Evolutionary conservation across 2,113 vertebrate species (phyloP).

Genomic region (Pionites leucogaster): DNA sequence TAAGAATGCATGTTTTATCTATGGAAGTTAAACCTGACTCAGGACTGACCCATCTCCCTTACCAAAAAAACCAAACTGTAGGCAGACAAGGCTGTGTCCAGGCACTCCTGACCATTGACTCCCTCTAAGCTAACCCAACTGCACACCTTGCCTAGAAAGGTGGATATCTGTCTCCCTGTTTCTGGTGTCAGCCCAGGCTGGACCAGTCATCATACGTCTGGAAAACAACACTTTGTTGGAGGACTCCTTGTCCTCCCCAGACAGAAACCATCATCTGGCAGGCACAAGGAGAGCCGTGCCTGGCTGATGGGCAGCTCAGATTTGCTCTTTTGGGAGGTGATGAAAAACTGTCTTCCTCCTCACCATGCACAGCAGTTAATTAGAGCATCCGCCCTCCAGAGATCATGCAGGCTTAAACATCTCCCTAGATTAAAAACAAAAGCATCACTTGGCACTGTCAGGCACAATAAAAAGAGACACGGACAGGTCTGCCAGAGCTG

Average conservation of each 20-base stretch:
- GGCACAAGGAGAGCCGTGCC: neutral
- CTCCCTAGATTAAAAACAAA: neutral
- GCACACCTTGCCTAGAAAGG: neutral
- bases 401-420: neutral
- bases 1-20: neutral
- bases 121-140: neutral
- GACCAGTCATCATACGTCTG: neutral
- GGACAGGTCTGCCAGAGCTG: neutral
- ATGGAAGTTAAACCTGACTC: neutral
- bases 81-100: neutral
- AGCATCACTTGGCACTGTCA: neutral
- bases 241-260: neutral
- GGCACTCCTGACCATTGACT: neutral
- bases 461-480: neutral
- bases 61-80: neutral
- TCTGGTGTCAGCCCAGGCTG: fast-evolving
- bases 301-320: neutral
- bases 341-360: neutral
- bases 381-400: neutral
- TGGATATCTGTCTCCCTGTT: neutral
- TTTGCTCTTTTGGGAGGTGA: neutral
- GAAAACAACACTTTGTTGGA: neutral
- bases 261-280: neutral
- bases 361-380: neutral
- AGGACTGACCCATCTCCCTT: neutral